These are phyloP conservation scores for Apeira syringaria DNA, from an alignment of 2,888 invertebrate species.

Conservation along the genomic window DNA sequence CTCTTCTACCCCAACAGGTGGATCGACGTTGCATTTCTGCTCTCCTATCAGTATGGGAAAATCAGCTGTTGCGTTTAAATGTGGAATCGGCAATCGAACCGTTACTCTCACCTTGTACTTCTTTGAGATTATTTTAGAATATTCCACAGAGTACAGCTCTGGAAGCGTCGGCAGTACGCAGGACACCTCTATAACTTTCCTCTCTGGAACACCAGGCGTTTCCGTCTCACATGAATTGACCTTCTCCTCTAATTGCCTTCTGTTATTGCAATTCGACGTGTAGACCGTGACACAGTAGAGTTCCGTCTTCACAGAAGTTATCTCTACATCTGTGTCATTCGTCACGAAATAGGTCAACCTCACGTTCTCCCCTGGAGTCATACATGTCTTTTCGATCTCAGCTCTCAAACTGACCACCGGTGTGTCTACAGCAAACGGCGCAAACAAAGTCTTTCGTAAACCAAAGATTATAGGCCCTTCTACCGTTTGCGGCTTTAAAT, in stretches of 20 bases:
- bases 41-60: slow-evolving; percentile 24
- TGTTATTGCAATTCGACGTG: slow-evolving; percentile 9
- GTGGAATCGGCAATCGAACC: slow-evolving; percentile 20
- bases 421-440: slow-evolving; percentile 8
- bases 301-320: slow-evolving; percentile 10
- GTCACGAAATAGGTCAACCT: slow-evolving; percentile 9
- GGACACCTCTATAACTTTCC: background rate
- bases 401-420: slow-evolving; percentile 20
- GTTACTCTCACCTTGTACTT: slow-evolving; percentile 18
- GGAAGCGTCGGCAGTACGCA: slow-evolving; percentile 13
- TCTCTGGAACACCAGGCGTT: background rate
- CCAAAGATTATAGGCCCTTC: slow-evolving; percentile 25
- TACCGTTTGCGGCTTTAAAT: slow-evolving; percentile 7
- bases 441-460: slow-evolving; percentile 21
- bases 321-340: slow-evolving; percentile 20
- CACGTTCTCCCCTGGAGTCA: slow-evolving; percentile 23
- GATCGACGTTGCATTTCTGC: slow-evolving; percentile 1
- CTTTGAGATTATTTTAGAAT: slow-evolving; percentile 14
- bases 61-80: slow-evolving; percentile 16
- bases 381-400: slow-evolving; percentile 11
- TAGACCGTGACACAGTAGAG: slow-evolving; percentile 20
- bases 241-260: background rate
- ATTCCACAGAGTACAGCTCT: slow-evolving; percentile 21
- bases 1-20: slow-evolving; percentile 1
- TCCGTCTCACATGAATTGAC: slow-evolving; percentile 5